Base-by-base conservation (phyloP, 2,113 vertebrate genomes). In the Sapayoa aenigma region DNA sequence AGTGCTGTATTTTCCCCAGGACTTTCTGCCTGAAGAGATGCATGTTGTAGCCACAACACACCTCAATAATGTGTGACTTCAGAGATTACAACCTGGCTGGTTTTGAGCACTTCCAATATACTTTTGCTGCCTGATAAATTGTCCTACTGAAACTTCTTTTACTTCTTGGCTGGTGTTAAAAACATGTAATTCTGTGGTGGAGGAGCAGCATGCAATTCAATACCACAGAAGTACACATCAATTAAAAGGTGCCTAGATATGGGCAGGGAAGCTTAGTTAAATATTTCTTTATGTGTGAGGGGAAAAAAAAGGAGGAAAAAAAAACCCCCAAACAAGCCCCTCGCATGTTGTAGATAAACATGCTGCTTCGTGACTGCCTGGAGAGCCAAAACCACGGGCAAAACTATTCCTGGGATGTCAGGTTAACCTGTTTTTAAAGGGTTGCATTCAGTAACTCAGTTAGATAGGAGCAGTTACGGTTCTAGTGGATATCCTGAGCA, bases 161-260 rank as follows among this genome's bases (percentile, higher is more conserved):
- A 44, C 68, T 90, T 80, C 31, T 42, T 94, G 89, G 56, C 86
- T 91, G 76, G 93, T 30, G 27, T 72, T 91, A 69, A 87, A 56
- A 95, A 73, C 52, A 22, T 81, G 42, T 79, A 91, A 44, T 79
- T 56, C 77, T 93, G 60, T 88, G 80, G 35, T 95, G 55, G 49
- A 73, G 53, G 47, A 83, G 37, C 63, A 85, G 66, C 33, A 28
- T 87, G 60, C 69, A 86, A 65, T 94, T 93, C 60, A 68, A 52
- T 88, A 76, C 66, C 52, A 47, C 53, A 12, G 25, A 60, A 72
- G 37, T 60, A 71, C 58, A 82, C 53, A 47, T 93, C 69, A 89
- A 79, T 94, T 89, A 82, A 87, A 89, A 95, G 39, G 56, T 84
- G 77, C 73, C 86, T 87, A 49, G 80, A 56, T 89, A 86, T 27